phyloP scores from a whole-genome alignment of 2,888 invertebrate genomes.

The Spisula solida region DNA sequence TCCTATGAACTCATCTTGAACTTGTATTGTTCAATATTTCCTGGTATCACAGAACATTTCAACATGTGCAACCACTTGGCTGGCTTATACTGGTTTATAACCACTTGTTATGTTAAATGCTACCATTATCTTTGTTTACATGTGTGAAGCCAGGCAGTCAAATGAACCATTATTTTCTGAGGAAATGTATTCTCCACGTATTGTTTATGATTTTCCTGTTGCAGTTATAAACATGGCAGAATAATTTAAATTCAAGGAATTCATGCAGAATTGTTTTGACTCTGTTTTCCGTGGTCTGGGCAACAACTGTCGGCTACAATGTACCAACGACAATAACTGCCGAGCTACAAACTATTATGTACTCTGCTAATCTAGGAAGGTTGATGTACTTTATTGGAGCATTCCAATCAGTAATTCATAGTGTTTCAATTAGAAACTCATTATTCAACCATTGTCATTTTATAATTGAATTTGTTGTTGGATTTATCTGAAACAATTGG shows the following conservation, averaged over 20 bases:
- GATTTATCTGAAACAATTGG: neutral
- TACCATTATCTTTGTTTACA: slow-evolving; percentile 22
- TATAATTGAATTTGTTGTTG: neutral
- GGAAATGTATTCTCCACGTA: slow-evolving; percentile 1
- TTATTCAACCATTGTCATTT: neutral
- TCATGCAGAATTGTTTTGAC: too few species aligned
- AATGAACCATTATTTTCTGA: neutral
- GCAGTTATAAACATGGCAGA: too few species aligned
- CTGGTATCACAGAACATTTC: neutral
- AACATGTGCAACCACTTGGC: neutral
- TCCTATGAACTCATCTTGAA: neutral
- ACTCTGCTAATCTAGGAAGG: too few species aligned
- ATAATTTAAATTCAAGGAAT: too few species aligned
- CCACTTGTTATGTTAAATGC: neutral
- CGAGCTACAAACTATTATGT: too few species aligned
- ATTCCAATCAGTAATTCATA: neutral
- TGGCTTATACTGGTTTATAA: neutral
- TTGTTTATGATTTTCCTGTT: neutral
- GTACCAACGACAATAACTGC: too few species aligned
- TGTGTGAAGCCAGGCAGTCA: neutral
- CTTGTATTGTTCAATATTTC: neutral
- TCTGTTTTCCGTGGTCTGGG: too few species aligned
- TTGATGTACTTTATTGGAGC: neutral
- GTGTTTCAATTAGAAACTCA: neutral
- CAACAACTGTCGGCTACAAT: too few species aligned